Evolutionary conservation across 35 echinoderm and acorn worm genomes (phyloP).

Genomic region (Chiridota heheva): DNA sequence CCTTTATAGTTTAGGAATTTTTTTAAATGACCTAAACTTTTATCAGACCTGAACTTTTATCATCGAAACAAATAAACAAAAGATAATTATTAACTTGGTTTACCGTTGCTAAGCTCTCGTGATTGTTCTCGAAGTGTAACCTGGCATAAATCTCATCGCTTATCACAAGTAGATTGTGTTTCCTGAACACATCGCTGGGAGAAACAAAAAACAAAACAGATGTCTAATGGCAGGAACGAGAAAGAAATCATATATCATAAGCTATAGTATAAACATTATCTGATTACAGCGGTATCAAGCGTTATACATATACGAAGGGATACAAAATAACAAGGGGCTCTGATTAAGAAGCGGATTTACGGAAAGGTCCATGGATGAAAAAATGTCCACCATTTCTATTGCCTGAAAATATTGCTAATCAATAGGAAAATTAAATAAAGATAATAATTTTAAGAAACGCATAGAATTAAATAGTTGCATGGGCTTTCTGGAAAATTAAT

Average conservation of each 20-base stretch:
- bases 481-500: too few species aligned
- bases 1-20: too few species aligned
- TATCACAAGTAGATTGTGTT: slow-evolving; percentile 75
- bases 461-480: too few species aligned
- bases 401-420: too few species aligned
- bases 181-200: slow-evolving; percentile 57
- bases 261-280: not conserved
- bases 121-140: slow-evolving; percentile 55
- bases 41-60: too few species aligned
- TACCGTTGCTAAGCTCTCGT: slow-evolving; percentile 68
- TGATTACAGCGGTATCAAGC: not conserved
- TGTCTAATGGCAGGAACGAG: not conserved
- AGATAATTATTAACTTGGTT: slow-evolving; percentile 19
- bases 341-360: too few species aligned
- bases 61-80: too few species aligned
- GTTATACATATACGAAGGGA: not conserved
- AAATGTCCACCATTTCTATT: too few species aligned
- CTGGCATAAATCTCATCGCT: slow-evolving; percentile 89
- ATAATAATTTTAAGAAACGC: too few species aligned
- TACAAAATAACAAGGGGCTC: not conserved
- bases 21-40: too few species aligned
- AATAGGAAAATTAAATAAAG: too few species aligned
- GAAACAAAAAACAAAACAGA: not conserved
- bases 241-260: not conserved
- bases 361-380: too few species aligned